Evolutionary conservation across 1,140 invertebrate species (phyloP).

Genomic region (Eupeodes corollae): DNA sequence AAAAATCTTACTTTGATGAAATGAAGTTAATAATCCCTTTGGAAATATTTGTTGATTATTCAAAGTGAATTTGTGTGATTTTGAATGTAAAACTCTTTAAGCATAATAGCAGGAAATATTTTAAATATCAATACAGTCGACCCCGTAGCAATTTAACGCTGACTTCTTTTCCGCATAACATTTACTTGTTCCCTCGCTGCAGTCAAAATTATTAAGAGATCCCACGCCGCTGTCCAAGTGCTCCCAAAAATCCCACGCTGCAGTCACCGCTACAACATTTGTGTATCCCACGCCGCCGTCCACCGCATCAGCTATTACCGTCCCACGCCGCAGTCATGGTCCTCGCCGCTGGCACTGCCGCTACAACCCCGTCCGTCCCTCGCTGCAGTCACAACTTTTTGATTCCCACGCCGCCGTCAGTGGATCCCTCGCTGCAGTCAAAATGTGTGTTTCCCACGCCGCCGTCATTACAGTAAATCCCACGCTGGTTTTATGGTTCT

Average conservation of each 20-base stretch:
- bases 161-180: too few species aligned
- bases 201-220: neutral
- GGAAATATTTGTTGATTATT: too few species aligned
- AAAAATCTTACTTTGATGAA: too few species aligned
- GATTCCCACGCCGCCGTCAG: slow-evolving; percentile 21
- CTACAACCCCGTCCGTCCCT: too few species aligned
- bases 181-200: too few species aligned
- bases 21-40: too few species aligned
- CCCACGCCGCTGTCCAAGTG: neutral
- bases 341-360: slow-evolving; percentile 10
- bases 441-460: slow-evolving; percentile 9
- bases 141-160: too few species aligned
- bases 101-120: too few species aligned
- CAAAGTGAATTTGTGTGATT: too few species aligned
- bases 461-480: slow-evolving; percentile 8
- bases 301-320: neutral
- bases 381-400: slow-evolving; percentile 8
- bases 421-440: slow-evolving; percentile 18
- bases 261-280: neutral
- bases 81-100: too few species aligned
- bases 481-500: slow-evolving; percentile 1
- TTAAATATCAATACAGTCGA: too few species aligned
- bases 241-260: neutral
- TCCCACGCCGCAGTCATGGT: slow-evolving; percentile 8
- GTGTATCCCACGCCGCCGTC: neutral